Base-by-base conservation (phyloP, 2,888 invertebrate species). In the Acleris literana region DNA sequence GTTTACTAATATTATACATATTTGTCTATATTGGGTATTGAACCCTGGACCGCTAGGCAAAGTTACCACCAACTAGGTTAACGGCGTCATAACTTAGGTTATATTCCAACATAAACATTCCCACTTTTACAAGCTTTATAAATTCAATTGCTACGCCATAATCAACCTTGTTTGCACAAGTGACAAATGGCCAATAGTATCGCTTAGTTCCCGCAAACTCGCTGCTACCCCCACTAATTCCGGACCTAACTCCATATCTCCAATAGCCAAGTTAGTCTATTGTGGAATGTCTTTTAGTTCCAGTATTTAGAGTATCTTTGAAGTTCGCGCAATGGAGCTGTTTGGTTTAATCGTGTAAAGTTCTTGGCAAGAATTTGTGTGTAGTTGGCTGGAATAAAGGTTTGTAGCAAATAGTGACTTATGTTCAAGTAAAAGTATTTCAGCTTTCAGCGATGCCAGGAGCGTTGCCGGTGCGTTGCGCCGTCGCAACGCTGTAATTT, bases 141-240 rank as follows among this genome's bases (percentile, higher is more conserved):
- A 3, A 43, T 16, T 56, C 0, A 39, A 13, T 13, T 39, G 39
- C 13, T 13, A 1, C 39, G 11, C 39, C 39, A 39, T 13, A 13
- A 39, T 39, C 11, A 39, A 39, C 39, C 39, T 39, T 46, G 1
- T 17, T 46, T 5, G 7, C n/a, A 16, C 46, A 46, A 46, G 7
- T 46, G 17, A 46, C 17, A n/a, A 46, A 46, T 17, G 7, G 17
- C 43, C 43, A 18, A 25, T 43, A 56, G 39, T 18, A 56, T 25
- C 18, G 29, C 56, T 63, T 63, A 25, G 56, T 44, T 63, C 16
- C 57, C 44, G 43, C 63, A 63, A 44, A 44, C 51, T 51, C 51
- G 17, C 6, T n/a, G 44, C n/a, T 44, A n/a, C 17, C 13, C 18
- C 54, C 17, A 29, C 54, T 44, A 56, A 63, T 25, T 22, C 63